A percentile compares a stretch with the other conserved stretches of the same genome.
Conservation (phyloP, 2,113 vertebrate genomes). For the Arizona elegans region DNA sequence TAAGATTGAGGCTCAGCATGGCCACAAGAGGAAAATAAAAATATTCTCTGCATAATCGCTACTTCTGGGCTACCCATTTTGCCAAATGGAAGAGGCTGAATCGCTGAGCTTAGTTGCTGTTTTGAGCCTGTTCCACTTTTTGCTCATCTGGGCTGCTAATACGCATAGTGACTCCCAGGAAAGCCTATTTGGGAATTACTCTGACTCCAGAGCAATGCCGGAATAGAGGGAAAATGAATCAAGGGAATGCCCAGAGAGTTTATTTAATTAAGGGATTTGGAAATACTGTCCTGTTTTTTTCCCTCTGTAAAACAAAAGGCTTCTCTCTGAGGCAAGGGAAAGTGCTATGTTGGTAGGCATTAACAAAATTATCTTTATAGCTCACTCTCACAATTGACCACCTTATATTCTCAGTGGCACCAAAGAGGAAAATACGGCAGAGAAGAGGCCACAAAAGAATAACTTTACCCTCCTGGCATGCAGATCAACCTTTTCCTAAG, state of each 20-base stretch:
- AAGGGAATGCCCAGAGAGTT: not conserved
- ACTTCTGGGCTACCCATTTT: constrained; percentile 31
- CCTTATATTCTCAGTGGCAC: not conserved
- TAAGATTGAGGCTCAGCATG: constrained; percentile 39
- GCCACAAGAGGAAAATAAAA: constrained; percentile 40
- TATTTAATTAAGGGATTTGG: not conserved
- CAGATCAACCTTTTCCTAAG: not conserved
- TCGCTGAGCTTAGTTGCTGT: not conserved
- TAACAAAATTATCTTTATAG: not conserved
- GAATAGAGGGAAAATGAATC: not conserved
- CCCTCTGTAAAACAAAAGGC: not conserved
- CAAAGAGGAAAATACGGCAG: not conserved
- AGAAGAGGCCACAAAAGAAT: not conserved
- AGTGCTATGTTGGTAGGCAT: not conserved
- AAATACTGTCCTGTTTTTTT: not conserved
- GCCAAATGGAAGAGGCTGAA: constrained; percentile 2
- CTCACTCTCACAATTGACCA: not conserved
- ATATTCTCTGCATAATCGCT: constrained; percentile 43
- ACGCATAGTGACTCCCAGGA: not conserved
- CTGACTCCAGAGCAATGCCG: not conserved
- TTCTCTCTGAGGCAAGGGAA: not conserved
- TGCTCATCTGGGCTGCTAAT: not conserved
- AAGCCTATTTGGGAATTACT: not conserved
- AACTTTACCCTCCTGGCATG: not conserved
- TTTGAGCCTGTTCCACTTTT: not conserved